phyloP scores from a whole-genome alignment of 2,797 vertebrate genomes.

The Ctenosaura bakeri region DNA sequence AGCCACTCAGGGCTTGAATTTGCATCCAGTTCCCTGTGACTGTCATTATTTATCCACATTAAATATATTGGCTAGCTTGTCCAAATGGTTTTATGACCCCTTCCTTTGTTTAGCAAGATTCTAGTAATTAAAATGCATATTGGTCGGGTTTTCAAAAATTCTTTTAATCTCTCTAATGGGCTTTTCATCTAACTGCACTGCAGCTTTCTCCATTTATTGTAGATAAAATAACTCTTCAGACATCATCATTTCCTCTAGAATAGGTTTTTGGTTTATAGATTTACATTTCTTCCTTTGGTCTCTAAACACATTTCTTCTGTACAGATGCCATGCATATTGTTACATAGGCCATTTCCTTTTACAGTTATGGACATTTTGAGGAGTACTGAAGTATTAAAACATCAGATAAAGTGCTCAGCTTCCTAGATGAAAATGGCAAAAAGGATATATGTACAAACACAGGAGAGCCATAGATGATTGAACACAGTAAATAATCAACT shows the following conservation, averaged over 20 bases:
- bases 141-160: not conserved
- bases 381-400: constrained; percentile 59
- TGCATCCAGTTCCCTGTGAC: constrained; percentile 22
- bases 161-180: constrained; percentile 40
- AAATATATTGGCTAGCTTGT: constrained; percentile 2
- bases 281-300: constrained; percentile 57
- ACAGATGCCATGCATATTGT: constrained; percentile 47
- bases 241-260: constrained; percentile 53
- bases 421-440: constrained; percentile 53
- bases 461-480: not conserved
- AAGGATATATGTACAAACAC: constrained; percentile 18
- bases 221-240: constrained; percentile 44
- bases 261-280: constrained; percentile 56
- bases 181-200: constrained; percentile 56
- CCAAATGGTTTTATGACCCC: constrained; percentile 32
- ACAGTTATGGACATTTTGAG: constrained; percentile 68
- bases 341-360: constrained; percentile 69
- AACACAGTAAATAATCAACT: not conserved
- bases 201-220: constrained; percentile 36
- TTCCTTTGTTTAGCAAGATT: constrained; percentile 45
- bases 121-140: constrained; percentile 50
- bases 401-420: constrained; percentile 44
- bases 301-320: constrained; percentile 65
- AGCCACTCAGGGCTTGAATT: not conserved
- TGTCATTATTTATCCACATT: constrained; percentile 30